A percentile compares a stretch with the other conserved stretches of the same genome.
Conservation (phyloP, 1,140 invertebrate species). For the Micrasema minimum region DNA sequence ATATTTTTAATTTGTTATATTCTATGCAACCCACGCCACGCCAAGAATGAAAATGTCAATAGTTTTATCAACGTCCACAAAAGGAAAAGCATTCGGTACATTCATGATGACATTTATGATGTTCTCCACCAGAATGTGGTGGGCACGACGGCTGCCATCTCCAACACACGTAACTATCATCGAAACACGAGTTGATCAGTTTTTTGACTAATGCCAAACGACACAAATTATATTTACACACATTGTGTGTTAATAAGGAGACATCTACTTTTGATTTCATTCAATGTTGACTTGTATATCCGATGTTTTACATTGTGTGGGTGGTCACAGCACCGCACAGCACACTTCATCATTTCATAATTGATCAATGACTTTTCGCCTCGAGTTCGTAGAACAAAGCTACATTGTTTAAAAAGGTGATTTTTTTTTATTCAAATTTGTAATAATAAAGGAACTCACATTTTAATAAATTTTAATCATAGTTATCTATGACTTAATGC, state of each 20-base stretch:
- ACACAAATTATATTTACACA: conserved; percentile 31
- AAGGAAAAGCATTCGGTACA: background rate
- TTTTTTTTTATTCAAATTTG: no score
- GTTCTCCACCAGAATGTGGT: background rate
- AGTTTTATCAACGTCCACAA: background rate
- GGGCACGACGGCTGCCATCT: background rate
- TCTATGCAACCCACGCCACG: no score
- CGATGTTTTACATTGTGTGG: background rate
- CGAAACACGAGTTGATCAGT: conserved; percentile 4
- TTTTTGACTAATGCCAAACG: conserved; percentile 29
- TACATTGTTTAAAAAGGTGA: no score
- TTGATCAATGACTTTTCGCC: conserved; percentile 18
- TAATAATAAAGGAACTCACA: no score
- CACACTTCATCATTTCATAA: conserved; percentile 17
- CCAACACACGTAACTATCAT: background rate
- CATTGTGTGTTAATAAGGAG: conserved; percentile 40
- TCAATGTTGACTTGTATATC: conserved; percentile 14
- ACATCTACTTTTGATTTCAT: conserved; percentile 40
- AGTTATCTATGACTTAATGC: no score
- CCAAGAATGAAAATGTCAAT: background rate
- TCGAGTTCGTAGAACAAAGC: background rate
- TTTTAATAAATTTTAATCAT: no score
- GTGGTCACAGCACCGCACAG: conserved; percentile 1
- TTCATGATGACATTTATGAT: conserved; percentile 4
- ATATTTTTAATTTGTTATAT: no score